A percentile compares a stretch with the other conserved stretches of the same genome.
Conservation (phyloP, 2,113 vertebrate genomes). For the Tragelaphus imberbis region DNA sequence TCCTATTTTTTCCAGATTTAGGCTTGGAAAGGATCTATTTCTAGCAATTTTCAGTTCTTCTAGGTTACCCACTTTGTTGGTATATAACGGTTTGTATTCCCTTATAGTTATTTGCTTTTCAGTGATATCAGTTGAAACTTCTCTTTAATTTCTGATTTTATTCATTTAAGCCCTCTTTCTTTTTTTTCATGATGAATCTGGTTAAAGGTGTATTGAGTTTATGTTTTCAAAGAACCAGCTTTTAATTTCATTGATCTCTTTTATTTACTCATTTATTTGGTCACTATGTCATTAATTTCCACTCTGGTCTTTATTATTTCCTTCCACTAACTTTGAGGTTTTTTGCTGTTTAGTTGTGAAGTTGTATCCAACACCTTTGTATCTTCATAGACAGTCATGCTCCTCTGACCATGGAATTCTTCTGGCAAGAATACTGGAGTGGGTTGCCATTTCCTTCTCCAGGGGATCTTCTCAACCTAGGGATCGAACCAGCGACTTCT, state of each 20-base stretch:
- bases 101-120: background rate
- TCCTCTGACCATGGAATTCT: too few relatives aligned
- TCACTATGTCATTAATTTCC: background rate
- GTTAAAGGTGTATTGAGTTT: background rate
- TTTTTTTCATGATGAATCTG: background rate
- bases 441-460: too few relatives aligned
- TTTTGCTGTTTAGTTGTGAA: too few relatives aligned
- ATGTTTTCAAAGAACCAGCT: background rate
- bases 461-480: background rate
- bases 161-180: background rate
- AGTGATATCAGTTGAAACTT: background rate
- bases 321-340: background rate
- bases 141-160: background rate
- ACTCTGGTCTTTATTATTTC: background rate
- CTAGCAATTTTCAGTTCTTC: background rate
- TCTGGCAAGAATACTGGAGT: too few relatives aligned
- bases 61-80: background rate
- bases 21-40: background rate
- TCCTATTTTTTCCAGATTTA: background rate
- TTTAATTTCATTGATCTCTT: background rate
- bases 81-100: background rate
- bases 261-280: background rate
- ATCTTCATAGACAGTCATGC: too few relatives aligned
- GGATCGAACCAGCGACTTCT: rapidly evolving
- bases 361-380: too few relatives aligned